Conservation (phyloP, 2,888 invertebrate species). For the Xestia c-nigrum region DNA sequence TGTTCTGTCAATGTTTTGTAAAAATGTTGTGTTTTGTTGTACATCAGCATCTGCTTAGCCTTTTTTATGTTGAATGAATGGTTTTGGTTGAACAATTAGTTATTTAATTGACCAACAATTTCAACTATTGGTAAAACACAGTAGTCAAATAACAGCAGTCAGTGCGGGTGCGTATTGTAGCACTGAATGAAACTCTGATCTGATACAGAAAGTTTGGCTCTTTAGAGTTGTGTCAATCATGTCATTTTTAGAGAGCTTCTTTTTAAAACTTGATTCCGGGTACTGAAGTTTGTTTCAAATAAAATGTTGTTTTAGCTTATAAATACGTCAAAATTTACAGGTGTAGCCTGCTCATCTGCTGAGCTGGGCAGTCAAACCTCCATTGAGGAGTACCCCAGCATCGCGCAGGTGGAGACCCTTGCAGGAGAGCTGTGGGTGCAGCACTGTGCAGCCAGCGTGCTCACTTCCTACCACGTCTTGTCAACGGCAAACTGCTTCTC, state of each 20-base stretch:
- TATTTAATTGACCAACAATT: not conserved
- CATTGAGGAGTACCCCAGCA: conserved; percentile 50
- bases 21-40: not conserved
- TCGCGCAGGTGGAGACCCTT: conserved; percentile 59
- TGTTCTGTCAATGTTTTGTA: not conserved
- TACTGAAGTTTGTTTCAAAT: not conserved
- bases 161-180: not conserved
- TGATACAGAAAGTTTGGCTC: not conserved
- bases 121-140: not conserved
- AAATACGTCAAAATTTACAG: conserved; percentile 37
- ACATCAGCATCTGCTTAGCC: not conserved
- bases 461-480: conserved; percentile 60
- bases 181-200: not conserved
- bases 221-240: not conserved
- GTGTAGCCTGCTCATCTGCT: conserved; percentile 51
- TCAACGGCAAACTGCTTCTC: conserved; percentile 63
- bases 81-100: not conserved
- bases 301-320: not conserved
- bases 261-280: not conserved
- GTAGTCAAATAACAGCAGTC: too few relatives aligned
- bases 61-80: not conserved
- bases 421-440: conserved; percentile 55
- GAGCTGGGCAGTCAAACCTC: conserved; percentile 45
- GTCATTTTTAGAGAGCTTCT: not conserved
- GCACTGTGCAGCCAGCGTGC: conserved; percentile 54